Evolutionary conservation across 1,140 invertebrate genomes (phyloP), one percentile per base, ranked within the genome.

Genomic region (Euura saliciscinereae): DNA sequence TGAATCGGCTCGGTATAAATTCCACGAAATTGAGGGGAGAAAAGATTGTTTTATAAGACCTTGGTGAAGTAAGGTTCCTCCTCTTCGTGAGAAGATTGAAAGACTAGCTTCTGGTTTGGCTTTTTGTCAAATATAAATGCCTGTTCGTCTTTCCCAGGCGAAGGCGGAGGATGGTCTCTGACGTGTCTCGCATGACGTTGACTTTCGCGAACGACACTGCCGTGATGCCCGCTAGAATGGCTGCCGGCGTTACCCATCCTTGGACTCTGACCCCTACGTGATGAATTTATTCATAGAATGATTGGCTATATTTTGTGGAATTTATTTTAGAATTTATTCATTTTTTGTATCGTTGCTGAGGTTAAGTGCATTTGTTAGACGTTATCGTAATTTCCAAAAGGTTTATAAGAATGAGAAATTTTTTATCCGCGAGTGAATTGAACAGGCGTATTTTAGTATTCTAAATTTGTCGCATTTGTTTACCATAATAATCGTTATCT

Each of bases 61-160:
- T 94, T 94, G 64, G 92, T 91, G 83, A 91, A 95, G 87, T 93
- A 94, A 43, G 93, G 90, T 77, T 95, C 94, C 75, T 94, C 93
- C 80, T 96, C 94, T 79, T 96, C 95, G 73, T 94, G 89, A 13
- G 93, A 94, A 76, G 91, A 88, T 83, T 92, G 88, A 81, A 89
- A 89, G 43, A 90, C 83, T 51, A 92, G 80, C 79, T 91, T 92
- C 71, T 91, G 90, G 75, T 91, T 91, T n/a, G 90, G 86, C 84
- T 93, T 94, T 83, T 95, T 96, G 81, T 96, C 94, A 86, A 96
- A 96, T 46, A 92, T 90, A 88, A 96, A 96, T 65, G 94, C 94
- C 86, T 95, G 93, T 67, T 92, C 94, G 79, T 95, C 94, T 79
- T 93, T 94, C 43, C 87, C 88, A 51, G 92, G 92, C 0, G 93